Evolutionary conservation across 1,140 invertebrate genomes (phyloP).

Genomic region (Zaprionus camerounensis): DNA sequence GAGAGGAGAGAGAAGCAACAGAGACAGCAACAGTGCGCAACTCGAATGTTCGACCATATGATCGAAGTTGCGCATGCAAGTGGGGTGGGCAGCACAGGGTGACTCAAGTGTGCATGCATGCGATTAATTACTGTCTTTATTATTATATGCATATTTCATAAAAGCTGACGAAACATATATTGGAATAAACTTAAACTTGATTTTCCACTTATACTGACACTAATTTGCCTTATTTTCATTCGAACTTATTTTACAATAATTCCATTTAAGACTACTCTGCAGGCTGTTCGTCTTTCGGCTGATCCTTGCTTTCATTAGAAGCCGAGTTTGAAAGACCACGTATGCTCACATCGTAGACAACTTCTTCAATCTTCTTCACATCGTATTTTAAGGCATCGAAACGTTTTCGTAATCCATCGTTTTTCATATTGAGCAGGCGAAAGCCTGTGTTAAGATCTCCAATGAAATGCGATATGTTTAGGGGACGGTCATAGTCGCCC

Average conservation of each 20-base stretch:
- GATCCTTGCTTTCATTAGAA: conserved; percentile 19
- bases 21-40: conserved; percentile 22
- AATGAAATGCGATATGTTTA: conserved; percentile 94
- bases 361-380: conserved; percentile 97
- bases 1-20: conserved; percentile 2
- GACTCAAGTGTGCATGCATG: not conserved
- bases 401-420: conserved; percentile 93
- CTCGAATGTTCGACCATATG: conserved; percentile 56
- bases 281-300: conserved; percentile 19
- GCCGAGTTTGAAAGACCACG: conserved; percentile 87
- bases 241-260: not conserved
- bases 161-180: not conserved
- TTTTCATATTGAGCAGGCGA: conserved; percentile 94
- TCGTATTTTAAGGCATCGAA: conserved; percentile 97
- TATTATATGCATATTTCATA: conserved; percentile 10
- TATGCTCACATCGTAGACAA: conserved; percentile 96
- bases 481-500: conserved; percentile 92
- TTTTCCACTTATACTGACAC: conserved; percentile 12
- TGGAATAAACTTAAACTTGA: not conserved
- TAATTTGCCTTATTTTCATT: conserved; percentile 5
- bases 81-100: conserved; percentile 18
- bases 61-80: conserved; percentile 31
- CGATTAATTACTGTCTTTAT: not conserved
- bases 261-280: conserved; percentile 31
- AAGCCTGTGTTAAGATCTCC: conserved; percentile 95